Evolutionary conservation across 1,140 invertebrate species (phyloP), one percentile per base, ranked within the genome.

Genomic region (Drosophila sulfurigaster): DNA sequence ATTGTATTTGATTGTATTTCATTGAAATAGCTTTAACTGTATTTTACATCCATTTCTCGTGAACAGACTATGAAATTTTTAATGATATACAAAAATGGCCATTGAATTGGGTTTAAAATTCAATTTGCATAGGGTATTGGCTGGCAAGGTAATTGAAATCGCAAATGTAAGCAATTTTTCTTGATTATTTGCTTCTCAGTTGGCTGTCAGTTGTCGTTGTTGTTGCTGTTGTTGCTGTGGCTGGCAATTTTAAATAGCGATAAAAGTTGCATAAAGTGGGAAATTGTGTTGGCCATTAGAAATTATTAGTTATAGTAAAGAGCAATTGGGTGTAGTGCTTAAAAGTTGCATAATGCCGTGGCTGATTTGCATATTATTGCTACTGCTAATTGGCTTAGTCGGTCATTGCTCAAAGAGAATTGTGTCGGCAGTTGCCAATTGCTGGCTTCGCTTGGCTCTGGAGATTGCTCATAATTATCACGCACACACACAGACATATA

Each of bases 231-330:
- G 35, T 2, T 10, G 35, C 10, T 38, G 59, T 56, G 51, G 54
- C 60, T 62, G 49, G 69, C 74, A 78, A 63, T 76, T 75, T 70
- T 57, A 75, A 81, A 60, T 32, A 54, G n/a, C 28, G 28, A 54
- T 54, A 54, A 54, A 54, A 54, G n/a, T 54, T 54, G 51, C 51
- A 54, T 32, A 32, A 80, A 87, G 83, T 87, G 83, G 77, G 64
- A 48, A 87, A 82, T 82, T 80, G 85, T 87, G 83, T 87, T 87
- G 79, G 64, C 83, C 59, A 88, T 87, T 83, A 83, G 88, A 88
- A 83, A 69, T 88, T 79, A 88, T 87, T 83, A 83, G 80, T 82
- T 88, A 15, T 54, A 15, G 59, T 38, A 72, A 83, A 77, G 86
- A 69, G 75, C 71, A 78, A 88, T 88, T 88, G 78, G 70, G 77